phyloP scores from a whole-genome alignment of 2,797 vertebrate species.

The Chloroceryle inda region DNA sequence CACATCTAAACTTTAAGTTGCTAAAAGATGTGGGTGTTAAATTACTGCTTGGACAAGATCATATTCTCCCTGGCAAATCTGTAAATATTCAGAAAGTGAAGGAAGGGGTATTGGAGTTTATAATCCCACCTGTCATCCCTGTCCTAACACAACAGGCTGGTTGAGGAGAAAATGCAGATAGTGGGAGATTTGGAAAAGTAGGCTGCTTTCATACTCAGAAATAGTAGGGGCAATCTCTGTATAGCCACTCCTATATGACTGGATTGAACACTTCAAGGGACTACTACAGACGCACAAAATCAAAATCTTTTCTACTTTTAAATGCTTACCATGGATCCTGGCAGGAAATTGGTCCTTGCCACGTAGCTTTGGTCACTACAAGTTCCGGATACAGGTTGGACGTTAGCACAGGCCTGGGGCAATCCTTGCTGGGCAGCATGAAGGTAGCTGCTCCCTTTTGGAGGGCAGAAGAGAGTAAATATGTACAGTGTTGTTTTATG shows the following conservation, averaged over 20 bases:
- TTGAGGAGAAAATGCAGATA: not conserved
- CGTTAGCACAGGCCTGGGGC: not conserved
- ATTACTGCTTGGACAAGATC: not conserved
- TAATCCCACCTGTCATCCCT: not conserved
- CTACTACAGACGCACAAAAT: not conserved
- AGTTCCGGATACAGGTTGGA: not conserved
- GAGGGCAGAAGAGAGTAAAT: not conserved
- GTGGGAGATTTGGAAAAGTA: not conserved
- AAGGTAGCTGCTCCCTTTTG: not conserved
- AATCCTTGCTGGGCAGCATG: not conserved
- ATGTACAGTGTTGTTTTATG: not conserved
- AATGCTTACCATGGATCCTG: not conserved
- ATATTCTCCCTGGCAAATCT: not conserved
- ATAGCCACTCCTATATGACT: not conserved
- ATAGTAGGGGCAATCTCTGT: not conserved
- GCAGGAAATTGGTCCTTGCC: not conserved
- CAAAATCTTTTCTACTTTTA: not conserved
- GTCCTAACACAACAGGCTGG: not conserved
- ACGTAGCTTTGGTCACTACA: not conserved
- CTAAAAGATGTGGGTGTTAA: not conserved
- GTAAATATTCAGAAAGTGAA: not conserved
- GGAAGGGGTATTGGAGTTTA: not conserved
- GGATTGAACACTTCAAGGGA: not conserved
- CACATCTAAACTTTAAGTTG: not conserved
- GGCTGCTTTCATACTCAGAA: not conserved